Evolutionary conservation across 2,113 vertebrate species (phyloP), one percentile per base, ranked within the genome.

Genomic region (Spermophilus dauricus): DNA sequence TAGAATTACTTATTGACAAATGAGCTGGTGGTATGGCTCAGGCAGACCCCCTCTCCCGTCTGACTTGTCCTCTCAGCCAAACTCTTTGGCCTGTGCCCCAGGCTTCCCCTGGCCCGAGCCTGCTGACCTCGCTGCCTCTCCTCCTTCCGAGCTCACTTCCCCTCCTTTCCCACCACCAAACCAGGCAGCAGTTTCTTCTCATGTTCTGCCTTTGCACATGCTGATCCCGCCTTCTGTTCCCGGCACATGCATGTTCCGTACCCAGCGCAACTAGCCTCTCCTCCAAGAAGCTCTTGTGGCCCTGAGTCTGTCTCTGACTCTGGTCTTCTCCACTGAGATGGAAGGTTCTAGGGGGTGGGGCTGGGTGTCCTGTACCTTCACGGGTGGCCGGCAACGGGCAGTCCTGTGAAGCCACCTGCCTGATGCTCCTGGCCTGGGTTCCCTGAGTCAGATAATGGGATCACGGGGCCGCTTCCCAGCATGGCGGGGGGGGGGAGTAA

Each of bases 261-360:
- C 61, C 75, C 84, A 96, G 63, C 93, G 84, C 53, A 94, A 77
- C 65, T 81, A 58, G 45, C 83, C 85, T 37, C 85, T 67, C 67
- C 65, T 67, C 81, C 42, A 5, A 30, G 51, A 78, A 61, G 48
- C 45, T 28, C 51, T 18, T 80, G 72, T 26, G 17, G 32, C 18
- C 58, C 34, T 2, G 9, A 5, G 4, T 76, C 75, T 80, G 20
- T 45, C 42, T 67, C 69, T 30, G 24, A 30, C 28, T 45, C 39
- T 8, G 0, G 11, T 32, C 80, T 76, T n/a, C 94, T 24, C n/a
- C 11, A 20, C 24, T n/a, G 16, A 8, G 34, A 37, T 37, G 48
- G 69, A 88, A 92, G n/a, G 34, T 32, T 24, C 67, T 42, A 17
- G 24, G 3, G 17, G 42, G 76, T 22, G 10, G 18, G 34, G 6